phyloP scores from a whole-genome alignment of 2,888 invertebrate genomes.

The Nephrotoma appendiculata region DNA sequence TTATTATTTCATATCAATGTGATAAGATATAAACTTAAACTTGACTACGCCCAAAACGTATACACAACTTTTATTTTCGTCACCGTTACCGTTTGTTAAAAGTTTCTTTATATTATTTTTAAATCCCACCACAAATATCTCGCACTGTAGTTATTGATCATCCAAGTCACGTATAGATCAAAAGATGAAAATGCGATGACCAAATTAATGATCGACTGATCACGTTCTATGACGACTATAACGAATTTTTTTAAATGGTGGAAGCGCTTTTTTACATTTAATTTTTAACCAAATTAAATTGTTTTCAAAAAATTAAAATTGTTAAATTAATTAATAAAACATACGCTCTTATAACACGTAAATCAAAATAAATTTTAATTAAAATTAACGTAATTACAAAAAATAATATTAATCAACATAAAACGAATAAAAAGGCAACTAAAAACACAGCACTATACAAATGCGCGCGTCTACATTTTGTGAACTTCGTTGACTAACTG shows the following conservation, averaged over 20 bases:
- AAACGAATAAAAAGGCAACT: neutral
- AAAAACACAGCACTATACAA: neutral
- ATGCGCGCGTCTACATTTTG: neutral
- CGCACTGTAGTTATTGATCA: neutral
- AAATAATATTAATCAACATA: neutral
- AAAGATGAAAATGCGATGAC: neutral
- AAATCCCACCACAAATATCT: neutral
- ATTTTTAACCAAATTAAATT: neutral
- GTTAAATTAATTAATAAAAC: neutral
- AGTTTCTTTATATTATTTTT: neutral
- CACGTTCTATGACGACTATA: neutral
- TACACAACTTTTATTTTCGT: neutral
- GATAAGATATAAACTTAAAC: neutral
- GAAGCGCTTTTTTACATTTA: neutral
- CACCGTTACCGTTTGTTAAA: neutral
- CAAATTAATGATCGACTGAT: neutral
- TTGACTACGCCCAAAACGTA: neutral
- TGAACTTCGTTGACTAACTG: constrained; percentile 3
- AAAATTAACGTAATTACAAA: neutral
- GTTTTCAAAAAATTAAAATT: neutral
- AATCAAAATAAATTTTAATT: neutral
- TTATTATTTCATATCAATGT: neutral
- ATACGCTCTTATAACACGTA: neutral
- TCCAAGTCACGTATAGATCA: neutral
- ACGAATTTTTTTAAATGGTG: neutral